Evolutionary conservation across 2,113 vertebrate genomes (phyloP).

Genomic region (Fukomys damarensis): DNA sequence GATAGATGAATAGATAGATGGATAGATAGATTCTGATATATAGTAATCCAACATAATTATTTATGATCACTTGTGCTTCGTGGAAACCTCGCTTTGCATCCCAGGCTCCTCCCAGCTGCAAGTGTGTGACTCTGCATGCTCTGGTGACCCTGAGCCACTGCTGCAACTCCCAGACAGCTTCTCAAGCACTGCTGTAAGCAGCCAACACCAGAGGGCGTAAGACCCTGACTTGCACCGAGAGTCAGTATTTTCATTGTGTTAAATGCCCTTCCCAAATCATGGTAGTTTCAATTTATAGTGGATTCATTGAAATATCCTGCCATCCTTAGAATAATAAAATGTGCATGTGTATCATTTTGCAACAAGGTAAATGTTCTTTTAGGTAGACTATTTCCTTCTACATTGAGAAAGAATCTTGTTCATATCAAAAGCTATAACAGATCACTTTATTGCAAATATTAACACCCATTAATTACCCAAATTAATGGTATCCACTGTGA

Average conservation of each 20-base stretch:
- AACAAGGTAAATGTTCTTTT: background rate
- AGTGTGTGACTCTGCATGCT: background rate
- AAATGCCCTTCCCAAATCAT: background rate
- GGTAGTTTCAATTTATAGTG: background rate
- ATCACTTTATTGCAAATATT: background rate
- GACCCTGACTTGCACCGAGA: too few relatives aligned
- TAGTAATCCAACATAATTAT: too few relatives aligned
- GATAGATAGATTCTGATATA: background rate
- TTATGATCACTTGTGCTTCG: too few relatives aligned
- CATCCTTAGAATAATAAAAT: background rate
- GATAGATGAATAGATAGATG: background rate
- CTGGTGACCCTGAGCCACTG: too few relatives aligned
- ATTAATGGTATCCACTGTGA: background rate
- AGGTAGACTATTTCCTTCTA: background rate
- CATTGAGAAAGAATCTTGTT: background rate
- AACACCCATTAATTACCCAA: background rate
- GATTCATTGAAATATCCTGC: background rate
- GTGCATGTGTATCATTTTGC: background rate
- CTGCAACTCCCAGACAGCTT: rapidly evolving
- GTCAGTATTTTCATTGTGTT: too few relatives aligned
- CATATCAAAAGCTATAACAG: background rate
- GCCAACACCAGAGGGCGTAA: rapidly evolving
- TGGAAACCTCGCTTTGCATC: background rate
- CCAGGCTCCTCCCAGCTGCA: background rate
- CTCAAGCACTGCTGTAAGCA: too few relatives aligned